Conservation (phyloP, 37 sponge, comb jelly and placozoan species). For the Spongilla lacustris region DNA sequence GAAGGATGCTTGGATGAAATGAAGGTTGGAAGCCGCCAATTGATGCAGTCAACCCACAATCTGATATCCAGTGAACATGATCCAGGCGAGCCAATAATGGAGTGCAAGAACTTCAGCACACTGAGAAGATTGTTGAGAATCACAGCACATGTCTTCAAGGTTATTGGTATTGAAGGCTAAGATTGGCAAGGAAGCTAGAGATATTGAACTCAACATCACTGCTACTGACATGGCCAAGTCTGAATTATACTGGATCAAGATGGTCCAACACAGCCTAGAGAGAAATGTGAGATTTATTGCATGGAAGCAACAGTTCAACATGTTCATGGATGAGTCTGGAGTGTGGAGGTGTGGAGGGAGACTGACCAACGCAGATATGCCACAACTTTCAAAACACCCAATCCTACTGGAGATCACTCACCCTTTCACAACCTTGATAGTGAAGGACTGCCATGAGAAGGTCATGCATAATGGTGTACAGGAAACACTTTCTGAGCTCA, state of each 20-base stretch:
- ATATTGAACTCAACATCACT: neutral
- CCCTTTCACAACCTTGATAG: neutral
- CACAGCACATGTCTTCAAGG: slow-evolving; percentile 30
- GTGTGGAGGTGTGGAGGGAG: slow-evolving; percentile 42
- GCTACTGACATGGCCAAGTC: slow-evolving; percentile 1
- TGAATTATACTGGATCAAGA: slow-evolving; percentile 18
- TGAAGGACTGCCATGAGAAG: neutral
- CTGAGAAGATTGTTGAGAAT: slow-evolving; percentile 27
- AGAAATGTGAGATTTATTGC: neutral
- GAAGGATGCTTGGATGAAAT: slow-evolving; percentile 11
- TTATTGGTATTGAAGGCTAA: neutral
- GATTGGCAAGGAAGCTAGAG: neutral
- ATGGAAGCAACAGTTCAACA: slow-evolving; percentile 18
- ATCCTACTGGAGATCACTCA: slow-evolving; percentile 7
- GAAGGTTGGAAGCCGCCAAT: neutral
- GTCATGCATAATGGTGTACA: neutral
- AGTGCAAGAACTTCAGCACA: slow-evolving; percentile 21
- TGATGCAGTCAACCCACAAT: neutral
- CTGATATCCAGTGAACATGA: neutral
- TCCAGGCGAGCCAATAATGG: neutral
- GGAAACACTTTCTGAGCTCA: slow-evolving; percentile 15
- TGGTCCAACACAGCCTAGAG: neutral
- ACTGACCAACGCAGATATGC: slow-evolving; percentile 36
- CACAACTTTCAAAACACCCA: slow-evolving; percentile 22
- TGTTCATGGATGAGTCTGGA: slow-evolving; percentile 18